Percentiles rank a stretch among this genome's conserved stretches.
phyloP scores from a whole-genome alignment of 2,113 vertebrate genomes.

The Sardina pilchardus region DNA sequence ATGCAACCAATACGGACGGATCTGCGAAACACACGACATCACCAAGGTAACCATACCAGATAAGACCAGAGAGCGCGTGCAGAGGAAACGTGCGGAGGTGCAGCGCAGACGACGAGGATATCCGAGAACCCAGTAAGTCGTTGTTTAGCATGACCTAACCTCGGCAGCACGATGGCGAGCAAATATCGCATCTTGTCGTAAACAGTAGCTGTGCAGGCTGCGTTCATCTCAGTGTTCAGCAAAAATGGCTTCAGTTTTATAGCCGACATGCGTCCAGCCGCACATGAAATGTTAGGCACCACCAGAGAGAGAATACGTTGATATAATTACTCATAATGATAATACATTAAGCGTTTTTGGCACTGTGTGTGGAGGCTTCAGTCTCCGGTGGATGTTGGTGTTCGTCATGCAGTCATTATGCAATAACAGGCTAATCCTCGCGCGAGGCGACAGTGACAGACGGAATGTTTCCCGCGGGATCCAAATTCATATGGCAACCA shows the following conservation, averaged over 20 bases:
- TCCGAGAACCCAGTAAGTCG: background rate
- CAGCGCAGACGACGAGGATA: background rate
- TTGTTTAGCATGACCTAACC: background rate
- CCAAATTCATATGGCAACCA: background rate
- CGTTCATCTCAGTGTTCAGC: background rate
- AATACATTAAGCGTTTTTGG: background rate
- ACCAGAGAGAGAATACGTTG: background rate
- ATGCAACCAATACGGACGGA: constrained; percentile 12
- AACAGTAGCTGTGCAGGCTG: background rate
- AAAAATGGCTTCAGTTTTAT: background rate
- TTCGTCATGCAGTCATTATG: background rate
- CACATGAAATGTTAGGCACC: background rate
- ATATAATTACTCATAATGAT: background rate
- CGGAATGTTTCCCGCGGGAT: background rate
- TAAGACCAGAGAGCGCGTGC: background rate
- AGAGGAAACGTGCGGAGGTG: background rate
- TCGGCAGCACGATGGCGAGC: background rate
- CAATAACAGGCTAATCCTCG: background rate
- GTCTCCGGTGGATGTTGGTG: background rate
- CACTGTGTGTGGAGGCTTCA: background rate
- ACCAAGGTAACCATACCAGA: constrained; percentile 11
- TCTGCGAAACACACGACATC: constrained; percentile 14
- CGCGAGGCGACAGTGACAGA: background rate
- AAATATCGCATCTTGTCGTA: background rate
- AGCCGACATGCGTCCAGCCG: background rate